Base-by-base conservation (phyloP, 2,113 vertebrate genomes). In the Anser brachyrhynchus region DNA sequence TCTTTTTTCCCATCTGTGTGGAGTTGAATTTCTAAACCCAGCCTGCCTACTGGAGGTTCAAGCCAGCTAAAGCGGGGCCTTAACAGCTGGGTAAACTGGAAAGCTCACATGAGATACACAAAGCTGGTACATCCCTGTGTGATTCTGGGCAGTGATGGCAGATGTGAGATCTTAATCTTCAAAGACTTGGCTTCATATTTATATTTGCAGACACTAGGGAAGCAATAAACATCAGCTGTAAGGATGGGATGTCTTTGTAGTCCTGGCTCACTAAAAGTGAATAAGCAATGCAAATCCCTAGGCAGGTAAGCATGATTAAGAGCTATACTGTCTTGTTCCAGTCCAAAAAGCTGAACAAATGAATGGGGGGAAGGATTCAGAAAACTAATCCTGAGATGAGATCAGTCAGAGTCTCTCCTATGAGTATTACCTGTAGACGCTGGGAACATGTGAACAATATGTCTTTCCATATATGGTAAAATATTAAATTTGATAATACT, bases 1-100 rank as follows among this genome's bases (percentile, higher is more conserved):
- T 55, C 11, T 71, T 13, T 35, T 87, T 71, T 16, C 25, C 20
- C 0, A 0, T 35, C 41, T 1, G 0, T 18, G 8, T 29, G 46
- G 83, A 83, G n/a, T 6, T 81, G 81, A 85, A 55, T 67, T 70
- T 76, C 55, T 69, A 18, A 59, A 9, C 25, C 31, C 51, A 33
- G 18, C 9, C 23, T 39, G 23, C 19, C 28, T 20, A 22, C 46
- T 18, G n/a, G 46, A 64, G 28, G 37, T 6, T 41, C 64, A 52
- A 76, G 33, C 22, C 67, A 76, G 33, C 22, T 69, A 43, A 57
- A 79, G 58, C 33, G 18, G 33, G 8, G 13, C 4, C 33, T 57
- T 75, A 62, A 22, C 13, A 49, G 18, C 21, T 87, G 59, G 25
- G 9, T 57, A 18, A 43, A 28, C 33, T 49, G 46, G 46, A 66